Percentiles rank a stretch among this genome's conserved stretches.
These are phyloP conservation scores for Phyllostomus discolor DNA, from an alignment of 2,113 vertebrate species.

Conservation along the genomic window DNA sequence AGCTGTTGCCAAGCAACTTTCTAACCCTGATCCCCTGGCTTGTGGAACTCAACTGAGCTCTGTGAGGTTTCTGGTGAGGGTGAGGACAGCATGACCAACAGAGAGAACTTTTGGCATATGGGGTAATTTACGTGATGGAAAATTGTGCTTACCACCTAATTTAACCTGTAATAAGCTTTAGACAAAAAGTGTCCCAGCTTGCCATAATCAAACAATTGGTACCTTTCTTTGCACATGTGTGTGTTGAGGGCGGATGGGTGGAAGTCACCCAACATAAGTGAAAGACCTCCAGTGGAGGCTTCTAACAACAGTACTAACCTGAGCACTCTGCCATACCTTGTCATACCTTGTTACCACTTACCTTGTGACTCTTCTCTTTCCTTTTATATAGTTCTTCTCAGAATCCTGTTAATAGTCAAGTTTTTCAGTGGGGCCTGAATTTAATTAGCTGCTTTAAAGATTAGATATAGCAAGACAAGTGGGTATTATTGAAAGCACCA, in stretches of 20 bases:
- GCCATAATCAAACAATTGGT: background rate
- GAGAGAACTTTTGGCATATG: background rate
- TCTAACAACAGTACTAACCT: background rate
- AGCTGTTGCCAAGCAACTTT: conserved; percentile 33
- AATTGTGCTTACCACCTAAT: background rate
- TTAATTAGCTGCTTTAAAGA: conserved; percentile 9
- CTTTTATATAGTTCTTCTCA: background rate
- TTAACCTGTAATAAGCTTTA: background rate
- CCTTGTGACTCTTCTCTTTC: background rate
- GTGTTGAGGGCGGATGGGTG: background rate
- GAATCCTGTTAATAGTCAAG: background rate
- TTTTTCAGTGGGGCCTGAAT: background rate
- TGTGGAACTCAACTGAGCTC: background rate
- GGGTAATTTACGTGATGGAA: conserved; percentile 28
- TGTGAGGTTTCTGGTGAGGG: background rate
- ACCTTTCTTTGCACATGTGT: background rate
- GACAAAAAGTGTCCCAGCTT: background rate
- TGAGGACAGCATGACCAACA: background rate
- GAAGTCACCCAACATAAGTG: background rate
- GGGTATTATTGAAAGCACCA: background rate
- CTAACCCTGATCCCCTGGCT: background rate
- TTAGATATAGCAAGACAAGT: background rate
- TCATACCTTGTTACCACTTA: background rate
- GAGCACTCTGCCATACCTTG: background rate
- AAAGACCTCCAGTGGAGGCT: background rate